Conservation (phyloP, 1,140 invertebrate genomes). For the Mercenaria mercenaria region DNA sequence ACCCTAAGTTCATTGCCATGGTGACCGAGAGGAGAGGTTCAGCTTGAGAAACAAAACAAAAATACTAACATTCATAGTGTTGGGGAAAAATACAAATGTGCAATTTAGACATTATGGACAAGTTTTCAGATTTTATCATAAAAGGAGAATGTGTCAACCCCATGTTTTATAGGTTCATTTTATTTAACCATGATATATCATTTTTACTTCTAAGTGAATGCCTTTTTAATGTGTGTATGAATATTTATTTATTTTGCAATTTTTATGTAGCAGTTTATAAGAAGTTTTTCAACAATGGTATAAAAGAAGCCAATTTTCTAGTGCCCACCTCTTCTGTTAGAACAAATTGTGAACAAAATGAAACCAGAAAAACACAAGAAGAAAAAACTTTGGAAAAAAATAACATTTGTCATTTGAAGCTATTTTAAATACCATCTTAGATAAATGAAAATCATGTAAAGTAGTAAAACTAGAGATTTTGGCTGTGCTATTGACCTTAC, state of each 20-base stretch:
- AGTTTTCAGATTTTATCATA: not conserved
- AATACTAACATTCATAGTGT: no score
- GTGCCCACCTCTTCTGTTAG: no score
- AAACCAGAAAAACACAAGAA: no score
- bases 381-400: no score
- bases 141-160: not conserved
- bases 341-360: no score
- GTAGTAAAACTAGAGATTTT: no score
- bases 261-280: not conserved
- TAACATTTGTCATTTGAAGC: no score
- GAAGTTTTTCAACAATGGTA: not conserved
- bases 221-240: slow-evolving; percentile 9
- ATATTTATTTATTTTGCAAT: slow-evolving; percentile 37
- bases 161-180: not conserved
- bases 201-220: not conserved
- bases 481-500: no score
- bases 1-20: slow-evolving; percentile 29
- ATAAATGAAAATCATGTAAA: no score
- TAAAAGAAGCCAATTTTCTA: not conserved
- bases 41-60: not conserved
- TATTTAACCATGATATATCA: not conserved
- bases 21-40: not conserved
- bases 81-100: not conserved
- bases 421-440: no score
- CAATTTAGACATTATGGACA: slow-evolving; percentile 4